These are phyloP conservation scores for Pandemis corylana DNA, from an alignment of 2,888 invertebrate genomes.

Conservation along the genomic window DNA sequence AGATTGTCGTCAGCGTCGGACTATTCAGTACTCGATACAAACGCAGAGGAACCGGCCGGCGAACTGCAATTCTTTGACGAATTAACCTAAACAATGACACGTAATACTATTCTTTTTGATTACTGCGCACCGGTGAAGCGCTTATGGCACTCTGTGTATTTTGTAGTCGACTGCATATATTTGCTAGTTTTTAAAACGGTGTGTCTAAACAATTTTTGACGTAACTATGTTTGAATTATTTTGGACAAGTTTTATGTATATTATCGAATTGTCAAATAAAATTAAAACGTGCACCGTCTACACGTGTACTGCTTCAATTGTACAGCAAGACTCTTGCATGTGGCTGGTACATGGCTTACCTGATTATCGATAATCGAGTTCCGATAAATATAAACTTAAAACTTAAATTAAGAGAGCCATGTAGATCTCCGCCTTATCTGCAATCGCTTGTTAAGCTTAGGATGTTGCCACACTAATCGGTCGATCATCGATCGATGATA, in stretches of 20 bases:
- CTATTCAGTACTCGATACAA: background rate
- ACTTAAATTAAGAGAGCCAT: no score
- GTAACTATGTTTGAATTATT: background rate
- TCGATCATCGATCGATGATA: no score
- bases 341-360: no score
- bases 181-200: slow-evolving; percentile 10
- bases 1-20: slow-evolving; percentile 18
- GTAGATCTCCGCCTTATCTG: no score
- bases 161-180: slow-evolving; percentile 22
- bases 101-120: slow-evolving; percentile 29
- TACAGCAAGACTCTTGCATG: no score
- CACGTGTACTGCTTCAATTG: no score
- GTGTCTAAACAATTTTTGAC: background rate
- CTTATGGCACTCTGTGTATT: slow-evolving; percentile 4
- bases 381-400: no score
- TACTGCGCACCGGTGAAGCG: slow-evolving; percentile 18
- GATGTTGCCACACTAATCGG: no score
- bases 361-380: no score
- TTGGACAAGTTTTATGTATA: no score
- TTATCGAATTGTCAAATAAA: no score
- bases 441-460: no score
- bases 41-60: background rate
- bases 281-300: background rate
- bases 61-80: slow-evolving; percentile 17
- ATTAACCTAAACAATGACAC: slow-evolving; percentile 25